Conservation (phyloP, 2,113 vertebrate species). For the Oceanites oceanicus region DNA sequence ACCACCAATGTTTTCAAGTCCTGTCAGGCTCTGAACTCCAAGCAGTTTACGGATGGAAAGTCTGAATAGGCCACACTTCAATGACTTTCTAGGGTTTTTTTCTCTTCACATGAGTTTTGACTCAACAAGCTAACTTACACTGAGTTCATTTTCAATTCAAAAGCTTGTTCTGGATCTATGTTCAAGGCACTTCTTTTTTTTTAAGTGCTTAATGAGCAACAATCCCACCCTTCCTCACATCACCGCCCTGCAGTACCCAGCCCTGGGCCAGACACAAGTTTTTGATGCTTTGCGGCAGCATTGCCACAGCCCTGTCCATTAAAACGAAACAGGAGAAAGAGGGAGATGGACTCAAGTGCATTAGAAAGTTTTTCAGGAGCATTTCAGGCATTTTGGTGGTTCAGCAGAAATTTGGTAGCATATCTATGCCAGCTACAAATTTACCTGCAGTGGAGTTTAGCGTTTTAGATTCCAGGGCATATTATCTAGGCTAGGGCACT, state of each 20-base stretch:
- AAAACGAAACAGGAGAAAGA: background rate
- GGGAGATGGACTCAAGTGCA: background rate
- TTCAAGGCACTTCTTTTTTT: background rate
- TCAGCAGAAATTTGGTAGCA: background rate
- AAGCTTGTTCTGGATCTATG: background rate
- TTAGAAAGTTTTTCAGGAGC: background rate
- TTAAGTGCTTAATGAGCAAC: background rate
- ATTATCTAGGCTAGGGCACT: slow-evolving; percentile 1
- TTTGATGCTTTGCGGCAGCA: background rate
- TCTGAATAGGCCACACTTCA: background rate
- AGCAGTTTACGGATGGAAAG: background rate
- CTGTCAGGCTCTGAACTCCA: background rate
- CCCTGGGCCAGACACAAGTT: background rate
- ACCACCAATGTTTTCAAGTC: background rate
- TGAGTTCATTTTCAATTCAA: background rate
- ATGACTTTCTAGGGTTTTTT: background rate
- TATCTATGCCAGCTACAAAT: background rate
- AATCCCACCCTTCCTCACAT: background rate
- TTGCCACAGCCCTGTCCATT: background rate
- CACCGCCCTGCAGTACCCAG: background rate
- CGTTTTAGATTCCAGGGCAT: background rate
- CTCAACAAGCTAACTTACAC: background rate
- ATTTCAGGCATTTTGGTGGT: background rate
- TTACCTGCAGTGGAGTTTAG: background rate
- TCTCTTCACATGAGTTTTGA: background rate